Evolutionary conservation across 2,113 vertebrate genomes (phyloP).

Genomic region (Hippocampus guttulatus): DNA sequence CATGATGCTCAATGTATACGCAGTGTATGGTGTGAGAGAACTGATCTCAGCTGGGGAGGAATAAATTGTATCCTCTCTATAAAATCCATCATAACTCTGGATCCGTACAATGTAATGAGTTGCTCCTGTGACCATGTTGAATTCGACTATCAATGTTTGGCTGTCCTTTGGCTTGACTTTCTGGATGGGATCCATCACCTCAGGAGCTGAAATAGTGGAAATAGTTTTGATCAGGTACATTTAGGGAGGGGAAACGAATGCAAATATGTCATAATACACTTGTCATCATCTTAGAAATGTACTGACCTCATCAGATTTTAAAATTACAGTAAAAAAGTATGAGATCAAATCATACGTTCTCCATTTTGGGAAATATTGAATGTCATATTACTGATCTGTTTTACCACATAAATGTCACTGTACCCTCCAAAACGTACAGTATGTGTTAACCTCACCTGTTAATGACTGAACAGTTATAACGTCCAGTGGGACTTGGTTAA

Average conservation of each 20-base stretch:
- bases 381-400: neutral
- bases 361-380: neutral
- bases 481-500: slow-evolving; percentile 42
- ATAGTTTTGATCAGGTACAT: neutral
- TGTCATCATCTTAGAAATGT: neutral
- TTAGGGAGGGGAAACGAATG: neutral
- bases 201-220: slow-evolving; percentile 71
- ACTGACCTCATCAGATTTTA: neutral
- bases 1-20: slow-evolving; percentile 81
- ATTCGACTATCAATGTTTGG: slow-evolving; percentile 81
- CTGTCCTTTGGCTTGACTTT: slow-evolving; percentile 82
- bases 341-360: neutral
- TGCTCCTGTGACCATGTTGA: slow-evolving; percentile 70
- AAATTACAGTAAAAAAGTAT: neutral
- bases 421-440: neutral
- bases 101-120: slow-evolving; percentile 78
- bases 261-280: neutral
- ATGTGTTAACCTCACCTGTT: slow-evolving; percentile 59
- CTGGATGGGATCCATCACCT: slow-evolving; percentile 68
- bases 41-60: slow-evolving; percentile 78
- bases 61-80: slow-evolving; percentile 70
- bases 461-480: slow-evolving; percentile 32
- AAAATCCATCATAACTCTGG: slow-evolving; percentile 61
- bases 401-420: neutral
- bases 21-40: slow-evolving; percentile 76